Base-by-base conservation (phyloP, 1,140 invertebrate species). In the Patella vulgata region DNA sequence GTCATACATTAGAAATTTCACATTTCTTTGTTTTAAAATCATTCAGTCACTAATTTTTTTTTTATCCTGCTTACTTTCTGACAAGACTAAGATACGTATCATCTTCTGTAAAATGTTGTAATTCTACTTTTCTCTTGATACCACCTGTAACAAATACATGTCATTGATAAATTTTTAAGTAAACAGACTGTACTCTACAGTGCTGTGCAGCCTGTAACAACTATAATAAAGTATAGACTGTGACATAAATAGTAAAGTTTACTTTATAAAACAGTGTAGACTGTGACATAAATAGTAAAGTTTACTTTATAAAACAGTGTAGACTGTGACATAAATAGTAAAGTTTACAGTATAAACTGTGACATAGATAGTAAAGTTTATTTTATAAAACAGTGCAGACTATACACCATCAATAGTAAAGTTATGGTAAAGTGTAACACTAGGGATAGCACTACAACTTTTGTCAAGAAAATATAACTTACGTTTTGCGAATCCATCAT, bases 121-220 rank as follows among this genome's bases (percentile, higher is more conserved):
- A 74, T 77, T 92, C 91, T 11, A 94, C 88, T 72, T 88, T 89
- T 61, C 88, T 87, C n/a, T 87, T 87, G 52, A 95, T 94, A 14
- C 88, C 89, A 44, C 85, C 85, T 86, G 58, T 39, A 68, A 72
- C n/a, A n/a, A n/a, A n/a, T 51, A 59, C 52, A 50, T n/a, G n/a
- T n/a, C n/a, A n/a, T n/a, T n/a, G n/a, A n/a, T n/a, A n/a, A n/a
- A n/a, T n/a, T n/a, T n/a, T n/a, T n/a, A n/a, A n/a, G n/a, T n/a
- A n/a, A n/a, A n/a, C n/a, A n/a, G n/a, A n/a, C n/a, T n/a, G n/a
- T n/a, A n/a, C n/a, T n/a, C n/a, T n/a, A n/a, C n/a, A n/a, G n/a
- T n/a, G n/a, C n/a, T n/a, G n/a, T n/a, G n/a, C n/a, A n/a, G n/a
- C n/a, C n/a, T n/a, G n/a, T n/a, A n/a, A 47, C 27, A 6, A 43